Evolutionary conservation across 1,140 invertebrate species (phyloP).

Genomic region (Zaprionus ghesquierei): DNA sequence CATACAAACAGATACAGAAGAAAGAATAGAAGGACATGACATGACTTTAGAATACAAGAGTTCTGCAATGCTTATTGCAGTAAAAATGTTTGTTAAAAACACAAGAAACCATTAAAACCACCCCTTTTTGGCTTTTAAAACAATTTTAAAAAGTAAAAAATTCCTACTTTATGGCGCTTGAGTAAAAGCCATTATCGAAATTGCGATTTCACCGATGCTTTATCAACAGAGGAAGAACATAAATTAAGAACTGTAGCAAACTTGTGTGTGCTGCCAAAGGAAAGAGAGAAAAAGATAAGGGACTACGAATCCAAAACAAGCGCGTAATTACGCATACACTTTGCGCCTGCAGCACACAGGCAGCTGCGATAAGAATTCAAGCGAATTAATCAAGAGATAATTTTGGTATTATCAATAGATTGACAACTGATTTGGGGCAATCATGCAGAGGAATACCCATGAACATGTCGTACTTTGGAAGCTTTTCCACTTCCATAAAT

Average conservation of each 20-base stretch:
- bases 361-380: conserved; percentile 37
- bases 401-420: conserved; percentile 74
- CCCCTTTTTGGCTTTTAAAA: no score
- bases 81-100: no score
- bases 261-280: neutral
- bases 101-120: no score
- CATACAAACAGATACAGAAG: no score
- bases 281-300: conserved; percentile 8
- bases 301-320: conserved; percentile 18
- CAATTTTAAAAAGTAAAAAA: conserved; percentile 1
- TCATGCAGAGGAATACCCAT: neutral
- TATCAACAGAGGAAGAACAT: conserved; percentile 17
- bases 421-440: conserved; percentile 57
- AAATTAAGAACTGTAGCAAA: conserved; percentile 10
- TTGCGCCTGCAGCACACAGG: neutral
- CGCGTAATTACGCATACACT: conserved; percentile 47
- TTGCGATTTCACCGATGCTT: conserved; percentile 5
- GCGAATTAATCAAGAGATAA: conserved; percentile 65
- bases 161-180: conserved; percentile 1
- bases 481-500: conserved; percentile 51
- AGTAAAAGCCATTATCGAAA: conserved; percentile 4
- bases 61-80: no score
- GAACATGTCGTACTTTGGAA: conserved; percentile 1
- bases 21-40: no score
- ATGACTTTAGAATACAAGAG: no score